phyloP scores from a whole-genome alignment of 2,113 vertebrate species.

The Laterallus jamaicensis region DNA sequence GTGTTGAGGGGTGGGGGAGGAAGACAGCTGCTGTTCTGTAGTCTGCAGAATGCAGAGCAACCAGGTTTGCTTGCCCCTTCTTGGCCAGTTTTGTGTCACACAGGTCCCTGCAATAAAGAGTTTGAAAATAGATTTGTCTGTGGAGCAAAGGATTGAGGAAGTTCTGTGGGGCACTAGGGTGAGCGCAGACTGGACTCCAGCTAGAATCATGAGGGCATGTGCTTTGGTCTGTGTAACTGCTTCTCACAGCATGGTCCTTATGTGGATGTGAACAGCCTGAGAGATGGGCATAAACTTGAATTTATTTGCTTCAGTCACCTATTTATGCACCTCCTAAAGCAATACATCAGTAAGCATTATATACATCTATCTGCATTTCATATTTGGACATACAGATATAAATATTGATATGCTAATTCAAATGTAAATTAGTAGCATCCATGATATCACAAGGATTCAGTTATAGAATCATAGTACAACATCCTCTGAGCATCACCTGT shows the following conservation, averaged over 20 bases:
- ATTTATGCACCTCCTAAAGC: slow-evolving; percentile 20
- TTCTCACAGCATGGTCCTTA: background rate
- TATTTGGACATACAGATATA: slow-evolving; percentile 29
- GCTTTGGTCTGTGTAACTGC: background rate
- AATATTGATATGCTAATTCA: slow-evolving; percentile 47
- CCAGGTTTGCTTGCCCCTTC: background rate
- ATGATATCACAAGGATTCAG: slow-evolving; percentile 10
- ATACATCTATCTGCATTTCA: slow-evolving; percentile 30
- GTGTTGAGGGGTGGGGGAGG: background rate
- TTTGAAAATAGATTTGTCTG: background rate
- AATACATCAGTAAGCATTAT: background rate
- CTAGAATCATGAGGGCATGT: background rate
- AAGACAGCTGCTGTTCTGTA: background rate
- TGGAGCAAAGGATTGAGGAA: background rate
- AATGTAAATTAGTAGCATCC: slow-evolving; percentile 26
- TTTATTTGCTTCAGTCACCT: background rate
- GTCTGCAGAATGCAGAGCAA: background rate
- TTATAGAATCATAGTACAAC: slow-evolving; percentile 10
- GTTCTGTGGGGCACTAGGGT: background rate
- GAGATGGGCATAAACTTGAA: background rate
- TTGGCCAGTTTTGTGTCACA: background rate
- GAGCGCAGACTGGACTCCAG: background rate
- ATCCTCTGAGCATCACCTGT: background rate
- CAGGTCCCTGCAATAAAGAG: background rate
- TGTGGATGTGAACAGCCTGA: background rate